These are phyloP conservation scores for Girardia tigrina DNA, from an alignment of 2,888 invertebrate species.

Conservation along the genomic window DNA sequence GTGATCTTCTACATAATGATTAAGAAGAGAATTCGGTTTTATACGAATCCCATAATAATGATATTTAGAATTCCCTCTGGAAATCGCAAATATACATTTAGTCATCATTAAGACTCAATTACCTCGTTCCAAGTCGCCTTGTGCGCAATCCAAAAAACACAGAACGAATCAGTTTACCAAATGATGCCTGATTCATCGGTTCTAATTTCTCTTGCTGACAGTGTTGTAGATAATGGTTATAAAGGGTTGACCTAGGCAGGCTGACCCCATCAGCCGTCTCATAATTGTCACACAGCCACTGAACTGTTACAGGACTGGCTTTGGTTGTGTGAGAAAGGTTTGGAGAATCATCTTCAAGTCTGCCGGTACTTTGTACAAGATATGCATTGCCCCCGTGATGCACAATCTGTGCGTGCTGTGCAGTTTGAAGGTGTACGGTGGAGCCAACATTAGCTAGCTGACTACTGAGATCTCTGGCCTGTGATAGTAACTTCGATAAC, in stretches of 20 bases:
- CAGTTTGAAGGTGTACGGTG: constrained; percentile 7
- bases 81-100: constrained; percentile 39
- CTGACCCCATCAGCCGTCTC: constrained; percentile 90
- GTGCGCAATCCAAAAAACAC: constrained; percentile 91
- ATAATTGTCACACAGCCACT: constrained; percentile 89
- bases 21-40: constrained; percentile 67
- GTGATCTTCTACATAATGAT: constrained; percentile 50
- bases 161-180: constrained; percentile 92
- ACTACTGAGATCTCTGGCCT: not conserved
- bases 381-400: constrained; percentile 54
- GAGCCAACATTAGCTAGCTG: not conserved
- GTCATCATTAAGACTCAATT: constrained; percentile 32
- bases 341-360: constrained; percentile 52
- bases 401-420: constrained; percentile 37
- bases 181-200: constrained; percentile 96
- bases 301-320: constrained; percentile 76
- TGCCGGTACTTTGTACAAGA: constrained; percentile 57
- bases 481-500: too few species aligned
- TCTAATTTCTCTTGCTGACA: constrained; percentile 74
- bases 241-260: constrained; percentile 79
- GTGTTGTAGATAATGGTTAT: constrained; percentile 88
- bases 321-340: constrained; percentile 64
- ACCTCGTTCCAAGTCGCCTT: constrained; percentile 78
- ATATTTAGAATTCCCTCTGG: constrained; percentile 87
- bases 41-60: constrained; percentile 99